Conservation (phyloP, 23 tunicate species). For the Styela clava region DNA sequence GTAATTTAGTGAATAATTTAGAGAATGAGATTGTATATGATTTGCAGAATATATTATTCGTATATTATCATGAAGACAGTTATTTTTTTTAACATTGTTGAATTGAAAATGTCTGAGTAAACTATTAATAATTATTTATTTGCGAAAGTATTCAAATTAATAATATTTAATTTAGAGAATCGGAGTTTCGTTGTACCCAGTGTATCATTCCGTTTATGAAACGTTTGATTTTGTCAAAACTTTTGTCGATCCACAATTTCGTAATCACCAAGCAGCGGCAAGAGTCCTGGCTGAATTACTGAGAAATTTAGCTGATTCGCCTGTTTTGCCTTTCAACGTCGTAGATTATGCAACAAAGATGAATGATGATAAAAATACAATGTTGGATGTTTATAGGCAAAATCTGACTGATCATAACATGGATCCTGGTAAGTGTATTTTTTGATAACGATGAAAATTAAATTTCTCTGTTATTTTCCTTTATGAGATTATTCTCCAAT, state of each 20-base stretch:
- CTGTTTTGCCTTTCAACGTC: constrained; percentile 51
- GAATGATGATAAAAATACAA: constrained; percentile 6
- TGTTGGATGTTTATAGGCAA: constrained; percentile 17
- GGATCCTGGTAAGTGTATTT: constrained; percentile 42
- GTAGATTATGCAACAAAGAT: constrained; percentile 33
- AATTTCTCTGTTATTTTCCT: neutral
- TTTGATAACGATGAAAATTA: neutral
- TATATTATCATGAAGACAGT: too few species aligned
- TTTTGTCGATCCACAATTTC: constrained; percentile 53
- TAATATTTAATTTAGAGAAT: too few species aligned
- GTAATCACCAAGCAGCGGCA: constrained; percentile 53
- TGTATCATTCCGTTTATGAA: constrained; percentile 80
- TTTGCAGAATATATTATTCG: too few species aligned
- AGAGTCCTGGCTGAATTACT: constrained; percentile 51
- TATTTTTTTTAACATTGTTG: too few species aligned
- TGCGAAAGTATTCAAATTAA: too few species aligned
- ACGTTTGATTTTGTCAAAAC: constrained; percentile 50
- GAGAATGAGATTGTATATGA: too few species aligned
- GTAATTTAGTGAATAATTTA: neutral
- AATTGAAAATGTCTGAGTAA: too few species aligned
- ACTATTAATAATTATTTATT: too few species aligned
- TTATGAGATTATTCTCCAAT: neutral
- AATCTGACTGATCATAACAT: constrained; percentile 41
- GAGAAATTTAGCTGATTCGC: constrained; percentile 47
- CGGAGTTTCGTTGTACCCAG: constrained; percentile 53